Conservation (phyloP, 2,797 vertebrate species). For the Phoeniculus purpureus region DNA sequence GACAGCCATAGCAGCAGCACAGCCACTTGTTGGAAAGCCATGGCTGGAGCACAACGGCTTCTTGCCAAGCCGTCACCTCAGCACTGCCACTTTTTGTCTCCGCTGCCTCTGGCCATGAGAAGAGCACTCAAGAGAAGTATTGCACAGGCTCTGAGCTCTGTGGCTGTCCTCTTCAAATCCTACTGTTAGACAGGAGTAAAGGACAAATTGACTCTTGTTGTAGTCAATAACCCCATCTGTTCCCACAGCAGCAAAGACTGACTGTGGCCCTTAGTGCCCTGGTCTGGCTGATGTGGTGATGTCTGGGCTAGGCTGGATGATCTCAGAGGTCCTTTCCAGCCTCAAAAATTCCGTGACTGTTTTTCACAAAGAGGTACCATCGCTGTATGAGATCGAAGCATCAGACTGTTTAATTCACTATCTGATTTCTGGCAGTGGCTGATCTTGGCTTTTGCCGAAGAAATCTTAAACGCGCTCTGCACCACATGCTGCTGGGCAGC, state of each 20-base stretch:
- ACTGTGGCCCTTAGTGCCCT: too few species aligned
- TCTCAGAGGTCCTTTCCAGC: too few species aligned
- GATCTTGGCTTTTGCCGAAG: constrained; percentile 10
- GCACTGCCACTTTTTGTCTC: not conserved
- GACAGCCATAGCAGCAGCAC: not conserved
- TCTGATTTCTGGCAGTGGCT: constrained; percentile 26
- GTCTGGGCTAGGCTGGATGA: too few species aligned
- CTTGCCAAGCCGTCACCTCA: not conserved
- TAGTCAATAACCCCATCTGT: not conserved
- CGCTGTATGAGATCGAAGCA: not conserved
- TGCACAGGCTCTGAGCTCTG: not conserved
- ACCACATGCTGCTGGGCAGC: constrained; percentile 27
- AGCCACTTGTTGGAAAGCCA: not conserved
- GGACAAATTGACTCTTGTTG: too few species aligned
- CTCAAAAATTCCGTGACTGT: too few species aligned
- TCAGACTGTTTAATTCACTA: not conserved
- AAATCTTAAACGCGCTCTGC: constrained; percentile 9
- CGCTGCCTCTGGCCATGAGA: not conserved
- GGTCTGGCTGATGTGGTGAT: too few species aligned
- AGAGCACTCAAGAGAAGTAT: not conserved
- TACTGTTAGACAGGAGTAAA: not conserved
- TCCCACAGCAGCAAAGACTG: not conserved
- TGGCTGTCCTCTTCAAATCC: not conserved
- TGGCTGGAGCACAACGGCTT: not conserved
- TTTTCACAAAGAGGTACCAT: not conserved